These are phyloP conservation scores for Eriocheir sinensis DNA, from an alignment of 1,140 invertebrate species.

Conservation along the genomic window DNA sequence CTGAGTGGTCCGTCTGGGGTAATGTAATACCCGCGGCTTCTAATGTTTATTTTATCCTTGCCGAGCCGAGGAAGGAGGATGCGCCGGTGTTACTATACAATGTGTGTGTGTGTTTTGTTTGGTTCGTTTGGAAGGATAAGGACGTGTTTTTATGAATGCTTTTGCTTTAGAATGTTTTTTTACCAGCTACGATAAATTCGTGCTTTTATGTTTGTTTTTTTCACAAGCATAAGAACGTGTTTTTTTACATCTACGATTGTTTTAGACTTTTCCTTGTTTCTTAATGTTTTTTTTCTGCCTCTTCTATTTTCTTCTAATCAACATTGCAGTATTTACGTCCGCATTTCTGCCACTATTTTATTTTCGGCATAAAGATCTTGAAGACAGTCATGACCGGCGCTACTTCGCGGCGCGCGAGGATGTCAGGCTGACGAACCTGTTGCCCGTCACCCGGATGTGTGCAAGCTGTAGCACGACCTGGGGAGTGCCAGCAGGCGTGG, in stretches of 20 bases:
- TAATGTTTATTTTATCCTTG: constrained; percentile 6
- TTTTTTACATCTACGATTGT: too few relatives aligned
- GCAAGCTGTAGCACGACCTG: too few relatives aligned
- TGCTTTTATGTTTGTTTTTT: too few relatives aligned
- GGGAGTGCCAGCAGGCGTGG: not conserved
- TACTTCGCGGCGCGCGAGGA: not conserved
- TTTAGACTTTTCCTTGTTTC: not conserved
- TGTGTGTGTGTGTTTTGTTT: too few relatives aligned
- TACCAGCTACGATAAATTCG: too few relatives aligned
- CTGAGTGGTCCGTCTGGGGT: not conserved
- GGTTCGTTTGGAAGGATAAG: too few relatives aligned
- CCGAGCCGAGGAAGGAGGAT: not conserved
- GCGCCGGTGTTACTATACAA: not conserved
- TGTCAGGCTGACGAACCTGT: not conserved
- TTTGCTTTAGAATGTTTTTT: too few relatives aligned
- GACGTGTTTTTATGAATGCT: too few relatives aligned
- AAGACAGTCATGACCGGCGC: not conserved
- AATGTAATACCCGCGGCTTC: not conserved
- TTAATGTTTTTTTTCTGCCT: not conserved
- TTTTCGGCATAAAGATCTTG: not conserved
- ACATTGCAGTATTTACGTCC: not conserved
- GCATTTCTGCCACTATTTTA: not conserved
- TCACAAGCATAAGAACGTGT: too few relatives aligned
- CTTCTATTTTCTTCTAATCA: not conserved
- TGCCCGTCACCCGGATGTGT: not conserved